Evolutionary conservation across 2,888 invertebrate species (phyloP).

Genomic region (Rotaria macrura): DNA sequence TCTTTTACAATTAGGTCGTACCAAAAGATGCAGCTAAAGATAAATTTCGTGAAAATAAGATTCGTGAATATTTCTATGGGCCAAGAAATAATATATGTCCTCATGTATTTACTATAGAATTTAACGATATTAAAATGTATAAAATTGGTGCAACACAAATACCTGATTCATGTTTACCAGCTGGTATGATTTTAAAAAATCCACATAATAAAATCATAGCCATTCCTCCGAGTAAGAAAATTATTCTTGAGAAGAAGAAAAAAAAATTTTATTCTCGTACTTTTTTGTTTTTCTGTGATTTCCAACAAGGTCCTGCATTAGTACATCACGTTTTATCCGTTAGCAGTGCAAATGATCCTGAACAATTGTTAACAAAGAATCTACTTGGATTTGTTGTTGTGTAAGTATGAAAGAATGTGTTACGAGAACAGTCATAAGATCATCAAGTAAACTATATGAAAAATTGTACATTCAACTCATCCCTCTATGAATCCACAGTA

Average conservation of each 20-base stretch:
- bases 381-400: slow-evolving; percentile 6
- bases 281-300: no score
- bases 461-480: no score
- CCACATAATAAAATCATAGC: slow-evolving; percentile 27
- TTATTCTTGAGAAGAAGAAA: no score
- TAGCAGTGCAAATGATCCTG: slow-evolving; percentile 24
- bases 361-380: not conserved
- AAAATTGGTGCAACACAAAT: slow-evolving; percentile 31
- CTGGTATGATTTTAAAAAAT: slow-evolving; percentile 31
- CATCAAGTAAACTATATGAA: no score
- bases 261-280: no score
- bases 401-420: not conserved
- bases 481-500: no score
- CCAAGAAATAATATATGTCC: slow-evolving; percentile 28
- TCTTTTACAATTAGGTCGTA: not conserved
- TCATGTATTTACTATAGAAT: slow-evolving; percentile 28
- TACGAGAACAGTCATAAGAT: not conserved
- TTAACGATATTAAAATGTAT: slow-evolving; percentile 29
- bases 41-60: slow-evolving; percentile 24
- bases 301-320: slow-evolving; percentile 22
- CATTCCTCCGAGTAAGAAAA: slow-evolving; percentile 18
- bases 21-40: not conserved
- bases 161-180: slow-evolving; percentile 30
- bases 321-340: slow-evolving; percentile 32
- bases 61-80: slow-evolving; percentile 34